phyloP scores from a whole-genome alignment of 2,113 vertebrate species.

The Deroptyus accipitrinus region DNA sequence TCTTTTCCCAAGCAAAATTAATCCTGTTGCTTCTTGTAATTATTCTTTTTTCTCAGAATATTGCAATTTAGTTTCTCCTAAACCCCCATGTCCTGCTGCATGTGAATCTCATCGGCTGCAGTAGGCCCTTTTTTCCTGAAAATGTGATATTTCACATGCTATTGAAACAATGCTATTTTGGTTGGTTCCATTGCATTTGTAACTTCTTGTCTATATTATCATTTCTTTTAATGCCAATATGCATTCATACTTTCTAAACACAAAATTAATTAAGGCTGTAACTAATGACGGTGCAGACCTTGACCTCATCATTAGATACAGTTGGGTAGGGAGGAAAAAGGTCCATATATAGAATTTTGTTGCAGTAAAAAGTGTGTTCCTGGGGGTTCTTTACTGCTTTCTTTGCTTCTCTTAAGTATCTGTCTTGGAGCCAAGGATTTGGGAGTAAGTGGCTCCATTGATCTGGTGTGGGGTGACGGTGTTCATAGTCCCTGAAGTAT shows the following conservation, averaged over 20 bases:
- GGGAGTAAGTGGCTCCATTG: not conserved
- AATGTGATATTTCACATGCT: not conserved
- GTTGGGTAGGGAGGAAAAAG: not conserved
- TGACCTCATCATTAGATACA: not conserved
- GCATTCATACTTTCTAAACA: not conserved
- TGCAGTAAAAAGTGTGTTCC: not conserved
- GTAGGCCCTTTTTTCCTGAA: not conserved
- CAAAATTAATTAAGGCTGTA: not conserved
- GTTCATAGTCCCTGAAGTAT: not conserved
- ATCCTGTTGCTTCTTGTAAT: not conserved
- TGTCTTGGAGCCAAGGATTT: not conserved
- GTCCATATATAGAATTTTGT: not conserved
- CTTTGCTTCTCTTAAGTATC: not conserved
- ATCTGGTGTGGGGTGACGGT: not conserved
- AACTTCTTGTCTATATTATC: not conserved
- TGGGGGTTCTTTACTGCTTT: not conserved
- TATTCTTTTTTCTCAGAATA: not conserved
- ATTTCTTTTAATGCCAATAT: not conserved
- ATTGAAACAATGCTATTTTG: not conserved
- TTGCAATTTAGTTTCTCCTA: not conserved
- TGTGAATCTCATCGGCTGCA: not conserved
- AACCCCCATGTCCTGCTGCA: not conserved
- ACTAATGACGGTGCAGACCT: not conserved
- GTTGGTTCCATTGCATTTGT: not conserved
- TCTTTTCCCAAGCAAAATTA: not conserved